These are phyloP conservation scores for Pocota personata DNA, from an alignment of 2,888 invertebrate genomes.

Conservation along the genomic window DNA sequence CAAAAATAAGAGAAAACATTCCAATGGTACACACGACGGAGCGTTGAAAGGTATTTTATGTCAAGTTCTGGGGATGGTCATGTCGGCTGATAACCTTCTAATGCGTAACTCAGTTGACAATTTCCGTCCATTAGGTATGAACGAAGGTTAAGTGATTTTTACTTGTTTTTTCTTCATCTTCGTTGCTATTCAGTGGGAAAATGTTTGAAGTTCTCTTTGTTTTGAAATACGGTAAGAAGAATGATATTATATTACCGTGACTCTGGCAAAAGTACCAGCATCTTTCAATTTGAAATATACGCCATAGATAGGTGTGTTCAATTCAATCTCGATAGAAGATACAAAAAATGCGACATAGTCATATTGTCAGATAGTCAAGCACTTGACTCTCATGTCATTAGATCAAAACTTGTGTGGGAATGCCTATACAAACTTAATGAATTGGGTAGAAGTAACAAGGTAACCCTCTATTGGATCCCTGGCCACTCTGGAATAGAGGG, in stretches of 20 bases:
- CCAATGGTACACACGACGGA: slow-evolving; percentile 27
- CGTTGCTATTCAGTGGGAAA: neutral
- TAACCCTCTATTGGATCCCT: no score
- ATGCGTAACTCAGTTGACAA: slow-evolving; percentile 72
- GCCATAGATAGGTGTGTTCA: no score
- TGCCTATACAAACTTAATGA: no score
- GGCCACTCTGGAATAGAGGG: no score
- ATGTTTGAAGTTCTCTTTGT: neutral
- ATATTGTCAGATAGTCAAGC: no score
- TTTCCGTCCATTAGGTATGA: slow-evolving; percentile 65
- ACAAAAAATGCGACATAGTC: no score
- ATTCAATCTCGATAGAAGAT: no score
- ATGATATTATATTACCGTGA: neutral
- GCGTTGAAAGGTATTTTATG: slow-evolving; percentile 72
- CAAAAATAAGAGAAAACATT: slow-evolving; percentile 49
- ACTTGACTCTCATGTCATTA: no score
- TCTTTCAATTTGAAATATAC: no score
- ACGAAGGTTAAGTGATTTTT: slow-evolving; percentile 35
- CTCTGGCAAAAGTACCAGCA: no score
- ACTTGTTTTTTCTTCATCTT: slow-evolving; percentile 7
- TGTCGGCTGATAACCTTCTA: slow-evolving; percentile 66
- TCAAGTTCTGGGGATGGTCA: slow-evolving; percentile 67
- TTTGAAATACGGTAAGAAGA: neutral
- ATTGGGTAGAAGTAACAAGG: no score
- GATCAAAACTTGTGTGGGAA: no score